Conservation (phyloP, 2,113 vertebrate genomes). For the Solea solea region DNA sequence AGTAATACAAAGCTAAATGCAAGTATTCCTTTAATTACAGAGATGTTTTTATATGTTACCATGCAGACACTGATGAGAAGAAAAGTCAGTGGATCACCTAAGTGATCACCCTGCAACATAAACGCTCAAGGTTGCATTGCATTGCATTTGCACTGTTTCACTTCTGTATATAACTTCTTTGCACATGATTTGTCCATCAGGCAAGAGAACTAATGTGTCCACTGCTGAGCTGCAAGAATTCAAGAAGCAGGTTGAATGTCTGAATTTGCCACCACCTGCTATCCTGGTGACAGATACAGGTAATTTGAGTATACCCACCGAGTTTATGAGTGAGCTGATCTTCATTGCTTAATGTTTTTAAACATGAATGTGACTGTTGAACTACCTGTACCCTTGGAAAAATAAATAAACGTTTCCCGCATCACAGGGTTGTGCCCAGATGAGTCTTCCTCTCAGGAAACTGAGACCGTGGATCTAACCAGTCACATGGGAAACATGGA, state of each 20-base stretch:
- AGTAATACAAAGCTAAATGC: too few relatives aligned
- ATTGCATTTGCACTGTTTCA: too few relatives aligned
- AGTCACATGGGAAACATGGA: rapidly evolving
- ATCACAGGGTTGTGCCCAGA: conserved; percentile 51
- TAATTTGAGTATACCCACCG: background rate
- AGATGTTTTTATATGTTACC: too few relatives aligned
- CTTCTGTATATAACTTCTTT: background rate
- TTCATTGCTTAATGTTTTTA: background rate
- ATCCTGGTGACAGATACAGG: conserved; percentile 49
- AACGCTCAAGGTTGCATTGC: too few relatives aligned
- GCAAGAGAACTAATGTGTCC: conserved; percentile 26
- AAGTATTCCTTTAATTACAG: too few relatives aligned
- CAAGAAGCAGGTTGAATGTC: conserved; percentile 49
- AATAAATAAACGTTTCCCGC: background rate
- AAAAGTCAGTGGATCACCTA: too few relatives aligned
- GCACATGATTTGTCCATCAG: conserved; percentile 36
- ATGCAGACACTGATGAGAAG: too few relatives aligned
- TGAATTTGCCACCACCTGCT: conserved; percentile 28
- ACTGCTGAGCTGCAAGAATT: conserved; percentile 52
- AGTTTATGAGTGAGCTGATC: background rate
- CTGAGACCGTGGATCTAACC: background rate
- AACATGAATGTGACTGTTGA: too few relatives aligned
- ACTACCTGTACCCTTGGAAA: too few relatives aligned
- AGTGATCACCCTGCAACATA: too few relatives aligned
- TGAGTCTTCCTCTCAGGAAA: background rate